A percentile compares a stretch with the other conserved stretches of the same genome.
These are phyloP conservation scores for Forbesichthys papilliferus DNA, from an alignment of 2,113 vertebrate species.

Conservation along the genomic window DNA sequence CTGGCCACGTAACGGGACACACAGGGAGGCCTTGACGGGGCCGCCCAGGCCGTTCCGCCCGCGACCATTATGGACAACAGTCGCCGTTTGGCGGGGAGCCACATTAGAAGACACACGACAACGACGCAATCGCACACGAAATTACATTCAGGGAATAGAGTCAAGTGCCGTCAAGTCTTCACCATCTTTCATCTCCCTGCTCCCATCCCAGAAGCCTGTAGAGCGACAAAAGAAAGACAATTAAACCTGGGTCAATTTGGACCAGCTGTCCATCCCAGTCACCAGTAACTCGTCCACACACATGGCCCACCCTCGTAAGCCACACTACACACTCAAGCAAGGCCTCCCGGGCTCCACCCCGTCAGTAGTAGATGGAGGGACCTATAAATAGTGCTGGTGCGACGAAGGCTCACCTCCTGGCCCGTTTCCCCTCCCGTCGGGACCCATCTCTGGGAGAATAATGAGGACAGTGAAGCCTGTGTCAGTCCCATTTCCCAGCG, in stretches of 20 bases:
- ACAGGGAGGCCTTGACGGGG: conserved; percentile 10
- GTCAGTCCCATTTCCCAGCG: conserved; percentile 51
- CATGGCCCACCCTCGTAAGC: neutral
- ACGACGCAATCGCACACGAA: conserved; percentile 8
- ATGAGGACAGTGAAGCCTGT: conserved; percentile 48
- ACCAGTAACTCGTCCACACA: conserved; percentile 1
- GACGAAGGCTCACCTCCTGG: conserved; percentile 52
- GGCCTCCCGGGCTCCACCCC: conserved; percentile 21
- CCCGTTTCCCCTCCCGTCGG: conserved; percentile 36
- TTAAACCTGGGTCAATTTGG: neutral
- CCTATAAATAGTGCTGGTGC: conserved; percentile 73
- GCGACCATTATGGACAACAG: conserved; percentile 24
- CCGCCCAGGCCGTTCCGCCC: conserved; percentile 3
- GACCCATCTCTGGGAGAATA: conserved; percentile 58
- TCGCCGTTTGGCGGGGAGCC: conserved; percentile 1
- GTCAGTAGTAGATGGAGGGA: conserved; percentile 33
- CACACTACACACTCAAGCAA: neutral
- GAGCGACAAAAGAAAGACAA: too few relatives aligned
- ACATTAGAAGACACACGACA: conserved; percentile 9
- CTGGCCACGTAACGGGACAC: conserved; percentile 26
- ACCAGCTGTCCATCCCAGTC: conserved; percentile 30
- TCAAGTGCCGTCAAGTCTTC: conserved; percentile 6
- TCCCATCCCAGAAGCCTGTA: too few relatives aligned
- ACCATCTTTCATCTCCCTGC: too few relatives aligned
- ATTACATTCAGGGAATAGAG: neutral